Evolutionary conservation across 2,797 vertebrate genomes (phyloP), one percentile per base, ranked within the genome.

Genomic region (Caiman crocodilus): DNA sequence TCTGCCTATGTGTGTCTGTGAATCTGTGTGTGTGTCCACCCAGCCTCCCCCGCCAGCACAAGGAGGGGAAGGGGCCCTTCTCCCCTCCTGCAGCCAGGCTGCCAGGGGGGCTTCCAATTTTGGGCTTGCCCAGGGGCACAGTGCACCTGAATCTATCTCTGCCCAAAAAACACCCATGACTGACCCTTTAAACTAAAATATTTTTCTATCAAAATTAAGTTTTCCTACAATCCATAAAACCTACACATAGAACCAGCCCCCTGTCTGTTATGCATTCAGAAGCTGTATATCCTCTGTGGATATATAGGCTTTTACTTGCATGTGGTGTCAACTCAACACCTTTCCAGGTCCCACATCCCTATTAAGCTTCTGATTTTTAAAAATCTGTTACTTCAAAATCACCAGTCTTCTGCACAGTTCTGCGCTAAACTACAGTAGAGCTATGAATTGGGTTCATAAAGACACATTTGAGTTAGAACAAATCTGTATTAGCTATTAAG

Each of bases 171-270:
- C 42, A 42, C 42, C 32, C 21, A 16, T 50, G 69, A 50, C 1
- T 61, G 7, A 58, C 75, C 30, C 55, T 82, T 69, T 42, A 90
- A 28, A 88, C 84, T 1, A 74, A 35, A 84, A 20, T 4, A 14
- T 67, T 87, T 95, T 96, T 92, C 69, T 89, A 50, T 32, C 89
- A 86, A 56, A 77, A 92, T 63, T 58, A 10, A 74, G 13, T 85
- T 92, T 85, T 85, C 55, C 57, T 77, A 20, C 50, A 80, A 1
- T 74, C 93, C 65, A 67, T 65, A 71, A 89, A 89, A 73, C 8
- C 82, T 17, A 4, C 17, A 15, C 18, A 25, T 83, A 57, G 14
- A 87, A 60, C 65, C 23, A 42, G 50, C 14, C 50, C 35, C 69
- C 23, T 2, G 7, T 10, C 69, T 73, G 35, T 50, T 25, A 50